Evolutionary conservation across 2,888 invertebrate genomes (phyloP).

Genomic region (Drosophila nigricruria): DNA sequence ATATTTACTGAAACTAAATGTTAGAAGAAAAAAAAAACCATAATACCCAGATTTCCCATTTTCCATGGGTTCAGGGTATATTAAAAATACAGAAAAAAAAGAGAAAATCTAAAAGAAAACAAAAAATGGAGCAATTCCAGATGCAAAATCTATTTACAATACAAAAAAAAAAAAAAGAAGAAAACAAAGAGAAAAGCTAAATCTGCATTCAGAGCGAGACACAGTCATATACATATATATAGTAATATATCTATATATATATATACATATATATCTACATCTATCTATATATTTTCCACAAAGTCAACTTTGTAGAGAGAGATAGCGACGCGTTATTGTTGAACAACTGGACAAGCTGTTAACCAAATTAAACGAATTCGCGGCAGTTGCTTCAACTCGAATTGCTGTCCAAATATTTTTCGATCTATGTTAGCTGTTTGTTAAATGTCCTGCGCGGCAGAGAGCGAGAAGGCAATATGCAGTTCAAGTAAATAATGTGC

Average conservation of each 20-base stretch:
- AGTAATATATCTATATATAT: neutral
- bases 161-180: constrained; percentile 7
- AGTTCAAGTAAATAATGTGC: constrained; percentile 35
- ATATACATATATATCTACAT: constrained; percentile 22
- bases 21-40: constrained; percentile 43
- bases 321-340: constrained; percentile 6
- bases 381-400: constrained; percentile 29
- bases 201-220: constrained; percentile 15
- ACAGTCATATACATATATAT: neutral
- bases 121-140: constrained; percentile 53
- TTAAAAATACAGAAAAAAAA: no score
- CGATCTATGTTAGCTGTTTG: constrained; percentile 75
- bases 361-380: neutral
- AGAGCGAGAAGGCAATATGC: constrained; percentile 28
- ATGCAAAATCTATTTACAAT: constrained; percentile 77
- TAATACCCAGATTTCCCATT: no score
- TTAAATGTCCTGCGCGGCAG: constrained; percentile 45
- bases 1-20: constrained; percentile 65
- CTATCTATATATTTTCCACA: constrained; percentile 38
- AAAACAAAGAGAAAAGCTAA: neutral
- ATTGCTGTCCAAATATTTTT: constrained; percentile 69
- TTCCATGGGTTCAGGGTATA: no score
- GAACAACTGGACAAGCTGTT: constrained; percentile 10
- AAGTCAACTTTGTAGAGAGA: constrained; percentile 15
- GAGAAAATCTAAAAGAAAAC: constrained; percentile 3